phyloP scores from a whole-genome alignment of 92 coral and sea anemone genomes.

The Epizoanthus fatuus region DNA sequence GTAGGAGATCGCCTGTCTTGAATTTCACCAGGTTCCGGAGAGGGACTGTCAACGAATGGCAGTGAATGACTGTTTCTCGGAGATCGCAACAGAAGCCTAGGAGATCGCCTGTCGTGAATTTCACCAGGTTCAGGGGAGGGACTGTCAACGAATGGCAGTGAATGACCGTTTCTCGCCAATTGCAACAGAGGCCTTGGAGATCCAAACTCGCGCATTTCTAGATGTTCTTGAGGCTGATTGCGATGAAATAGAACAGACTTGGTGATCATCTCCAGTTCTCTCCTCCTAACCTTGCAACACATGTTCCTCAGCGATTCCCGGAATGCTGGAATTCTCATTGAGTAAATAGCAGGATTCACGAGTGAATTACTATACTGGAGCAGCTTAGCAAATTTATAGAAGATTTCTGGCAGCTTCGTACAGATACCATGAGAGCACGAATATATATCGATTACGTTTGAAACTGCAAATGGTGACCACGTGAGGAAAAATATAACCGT shows the following conservation, averaged over 20 bases:
- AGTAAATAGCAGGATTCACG: conserved; percentile 61
- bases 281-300: not conserved
- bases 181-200: conserved; percentile 18
- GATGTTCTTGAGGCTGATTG: not conserved
- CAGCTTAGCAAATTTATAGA: conserved; percentile 48
- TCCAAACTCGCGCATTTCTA: conserved; percentile 1
- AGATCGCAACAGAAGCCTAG: not conserved
- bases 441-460: conserved; percentile 56
- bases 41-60: too few relatives aligned
- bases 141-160: not conserved
- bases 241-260: conserved; percentile 11
- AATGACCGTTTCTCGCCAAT: not conserved
- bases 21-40: too few relatives aligned
- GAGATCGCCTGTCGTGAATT: not conserved
- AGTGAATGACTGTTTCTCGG: too few relatives aligned
- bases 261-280: not conserved
- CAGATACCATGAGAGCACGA: conserved; percentile 25
- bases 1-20: not conserved
- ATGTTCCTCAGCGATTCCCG: conserved; percentile 24
- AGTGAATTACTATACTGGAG: conserved; percentile 71
- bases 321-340: conserved; percentile 67
- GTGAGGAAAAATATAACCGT: conserved; percentile 52
- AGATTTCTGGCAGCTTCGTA: conserved; percentile 23
- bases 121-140: not conserved
- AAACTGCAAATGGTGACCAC: conserved; percentile 67